Evolutionary conservation across 2,113 vertebrate genomes (phyloP).

Genomic region (Vulpes ferrilata): DNA sequence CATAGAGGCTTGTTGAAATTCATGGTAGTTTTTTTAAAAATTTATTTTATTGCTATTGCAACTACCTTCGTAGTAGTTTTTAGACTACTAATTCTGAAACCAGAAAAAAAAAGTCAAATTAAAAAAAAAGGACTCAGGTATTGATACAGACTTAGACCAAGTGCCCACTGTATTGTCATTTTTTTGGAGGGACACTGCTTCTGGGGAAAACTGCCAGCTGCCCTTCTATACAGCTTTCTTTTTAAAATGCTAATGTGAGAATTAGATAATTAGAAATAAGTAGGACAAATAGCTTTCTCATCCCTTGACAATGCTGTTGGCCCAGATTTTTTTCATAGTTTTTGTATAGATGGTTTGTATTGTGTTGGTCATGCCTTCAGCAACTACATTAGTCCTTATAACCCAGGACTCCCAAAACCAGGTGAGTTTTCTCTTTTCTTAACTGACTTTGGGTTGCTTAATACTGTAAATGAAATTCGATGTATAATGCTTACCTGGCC

Average conservation of each 20-base stretch:
- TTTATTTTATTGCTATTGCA: too few relatives aligned
- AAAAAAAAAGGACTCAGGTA: background rate
- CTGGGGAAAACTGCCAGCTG: background rate
- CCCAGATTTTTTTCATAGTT: background rate
- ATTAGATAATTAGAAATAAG: conserved; percentile 41
- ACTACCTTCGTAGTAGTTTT: background rate
- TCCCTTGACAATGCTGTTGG: conserved; percentile 32
- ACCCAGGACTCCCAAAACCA: background rate
- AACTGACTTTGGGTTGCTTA: conserved; percentile 4
- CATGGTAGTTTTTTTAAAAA: background rate
- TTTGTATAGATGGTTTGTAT: background rate
- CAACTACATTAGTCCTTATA: background rate
- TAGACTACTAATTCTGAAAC: conserved; percentile 1
- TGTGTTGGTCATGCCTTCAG: background rate
- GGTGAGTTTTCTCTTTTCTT: background rate
- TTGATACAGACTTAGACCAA: background rate
- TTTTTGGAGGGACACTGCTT: background rate
- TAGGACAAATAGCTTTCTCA: conserved; percentile 49
- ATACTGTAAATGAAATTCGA: background rate
- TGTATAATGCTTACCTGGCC: background rate
- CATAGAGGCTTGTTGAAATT: conserved; percentile 34
- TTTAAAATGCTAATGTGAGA: conserved; percentile 34
- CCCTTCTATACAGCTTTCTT: conserved; percentile 16
- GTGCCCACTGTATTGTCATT: background rate
- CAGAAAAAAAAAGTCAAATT: background rate